Conservation (phyloP, 1,140 invertebrate species). For the Zeugodacus cucurbitae region DNA sequence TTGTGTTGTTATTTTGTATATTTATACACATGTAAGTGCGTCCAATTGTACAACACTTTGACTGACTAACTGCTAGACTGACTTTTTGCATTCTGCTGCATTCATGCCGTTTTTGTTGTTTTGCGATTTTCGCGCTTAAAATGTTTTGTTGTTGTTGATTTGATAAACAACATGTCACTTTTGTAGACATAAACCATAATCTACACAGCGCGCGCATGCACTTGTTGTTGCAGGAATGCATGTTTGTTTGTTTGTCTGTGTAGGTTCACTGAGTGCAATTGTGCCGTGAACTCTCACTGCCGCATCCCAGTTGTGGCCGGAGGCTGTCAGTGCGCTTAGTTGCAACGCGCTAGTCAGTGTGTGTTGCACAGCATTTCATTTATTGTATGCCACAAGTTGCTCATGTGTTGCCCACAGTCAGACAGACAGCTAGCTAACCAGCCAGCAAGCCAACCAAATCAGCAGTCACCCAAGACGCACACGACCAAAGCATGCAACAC, state of each 20-base stretch:
- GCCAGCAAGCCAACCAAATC: too few species aligned
- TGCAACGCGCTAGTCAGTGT: neutral
- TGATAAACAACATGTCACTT: conserved; percentile 39
- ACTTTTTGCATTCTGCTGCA: conserved; percentile 21
- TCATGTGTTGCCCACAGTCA: neutral
- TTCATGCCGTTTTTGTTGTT: neutral
- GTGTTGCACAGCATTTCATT: neutral
- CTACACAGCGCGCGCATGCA: neutral
- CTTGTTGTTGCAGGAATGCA: neutral
- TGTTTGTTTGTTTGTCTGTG: neutral
- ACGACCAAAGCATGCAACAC: neutral
- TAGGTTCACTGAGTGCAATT: neutral
- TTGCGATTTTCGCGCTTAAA: neutral
- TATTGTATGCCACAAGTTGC: conserved; percentile 13
- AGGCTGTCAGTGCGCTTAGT: neutral
- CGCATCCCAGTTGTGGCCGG: neutral
- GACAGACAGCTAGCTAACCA: neutral
- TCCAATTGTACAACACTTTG: neutral
- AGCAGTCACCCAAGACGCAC: neutral
- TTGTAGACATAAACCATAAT: conserved; percentile 38
- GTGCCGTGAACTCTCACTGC: neutral
- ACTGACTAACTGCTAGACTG: conserved; percentile 5
- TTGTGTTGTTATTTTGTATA: neutral
- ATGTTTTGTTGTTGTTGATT: neutral
- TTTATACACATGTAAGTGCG: neutral